Evolutionary conservation across 2,888 invertebrate species (phyloP).

Genomic region (Oscheius sp.): DNA sequence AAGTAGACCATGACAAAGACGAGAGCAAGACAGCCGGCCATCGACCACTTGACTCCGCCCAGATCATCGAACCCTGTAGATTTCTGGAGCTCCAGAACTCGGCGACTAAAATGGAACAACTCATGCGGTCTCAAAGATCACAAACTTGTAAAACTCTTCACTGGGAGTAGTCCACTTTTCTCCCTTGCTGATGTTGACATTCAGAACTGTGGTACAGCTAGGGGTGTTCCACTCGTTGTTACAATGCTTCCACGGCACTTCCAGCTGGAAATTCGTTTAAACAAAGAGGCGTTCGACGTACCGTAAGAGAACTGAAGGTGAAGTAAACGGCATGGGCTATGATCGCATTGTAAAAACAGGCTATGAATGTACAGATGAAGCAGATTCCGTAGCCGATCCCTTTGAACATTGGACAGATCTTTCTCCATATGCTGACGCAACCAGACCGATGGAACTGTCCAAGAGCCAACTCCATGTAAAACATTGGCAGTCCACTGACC

Average conservation of each 20-base stretch:
- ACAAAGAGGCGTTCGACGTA: constrained; percentile 37
- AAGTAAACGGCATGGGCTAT: constrained; percentile 96
- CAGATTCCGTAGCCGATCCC: constrained; percentile 96
- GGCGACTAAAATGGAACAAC: constrained; percentile 79
- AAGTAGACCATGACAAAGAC: constrained; percentile 94
- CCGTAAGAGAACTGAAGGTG: constrained; percentile 81
- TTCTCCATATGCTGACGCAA: constrained; percentile 90
- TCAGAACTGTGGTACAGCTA: constrained; percentile 78
- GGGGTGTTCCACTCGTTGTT: constrained; percentile 88
- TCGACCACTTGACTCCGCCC: constrained; percentile 88
- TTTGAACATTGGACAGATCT: constrained; percentile 90
- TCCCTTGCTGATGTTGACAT: constrained; percentile 64
- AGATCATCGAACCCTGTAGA: constrained; percentile 87
- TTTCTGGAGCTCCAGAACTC: constrained; percentile 87
- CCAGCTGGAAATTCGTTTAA: constrained; percentile 45
- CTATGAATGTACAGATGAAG: constrained; percentile 90
- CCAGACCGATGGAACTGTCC: constrained; percentile 93
- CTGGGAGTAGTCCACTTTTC: constrained; percentile 78
- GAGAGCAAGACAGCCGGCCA: constrained; percentile 88
- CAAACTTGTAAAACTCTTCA: constrained; percentile 88
- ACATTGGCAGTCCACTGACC: constrained; percentile 90
- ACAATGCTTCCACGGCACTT: constrained; percentile 88
- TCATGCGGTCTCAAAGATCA: neutral
- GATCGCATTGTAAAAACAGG: constrained; percentile 96
- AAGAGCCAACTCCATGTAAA: constrained; percentile 93